Conservation (phyloP, 2,113 vertebrate genomes). For the Cacatua alba region DNA sequence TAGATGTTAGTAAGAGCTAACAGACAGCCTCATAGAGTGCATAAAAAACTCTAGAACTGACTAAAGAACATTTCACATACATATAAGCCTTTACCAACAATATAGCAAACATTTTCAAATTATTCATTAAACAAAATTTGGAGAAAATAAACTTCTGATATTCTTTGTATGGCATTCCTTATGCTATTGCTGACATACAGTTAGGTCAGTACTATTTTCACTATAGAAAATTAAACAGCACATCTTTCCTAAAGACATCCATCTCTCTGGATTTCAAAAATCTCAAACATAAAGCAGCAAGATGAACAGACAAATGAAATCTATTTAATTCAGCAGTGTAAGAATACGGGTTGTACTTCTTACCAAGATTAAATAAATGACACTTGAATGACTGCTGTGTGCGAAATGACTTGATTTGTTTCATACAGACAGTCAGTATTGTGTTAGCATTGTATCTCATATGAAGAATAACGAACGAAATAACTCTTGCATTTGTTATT, state of each 20-base stretch:
- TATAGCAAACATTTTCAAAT: not conserved
- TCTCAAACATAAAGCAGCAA: not conserved
- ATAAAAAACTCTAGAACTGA: not conserved
- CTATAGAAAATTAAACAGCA: rapidly evolving
- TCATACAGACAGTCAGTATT: not conserved
- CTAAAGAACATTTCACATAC: not conserved
- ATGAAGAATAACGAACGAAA: not conserved
- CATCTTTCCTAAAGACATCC: not conserved
- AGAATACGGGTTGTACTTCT: not conserved
- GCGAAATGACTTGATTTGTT: not conserved
- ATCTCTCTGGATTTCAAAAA: not conserved
- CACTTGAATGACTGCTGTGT: not conserved
- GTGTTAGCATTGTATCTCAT: not conserved
- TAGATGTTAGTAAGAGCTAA: not conserved
- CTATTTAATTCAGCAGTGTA: not conserved
- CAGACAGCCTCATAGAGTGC: not conserved
- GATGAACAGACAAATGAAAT: not conserved
- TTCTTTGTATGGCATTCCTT: not conserved
- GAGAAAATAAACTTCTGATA: not conserved
- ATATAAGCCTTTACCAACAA: not conserved
- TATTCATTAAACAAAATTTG: not conserved
- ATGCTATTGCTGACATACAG: not conserved
- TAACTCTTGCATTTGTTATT: not conserved
- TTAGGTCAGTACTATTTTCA: not conserved
- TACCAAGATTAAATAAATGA: not conserved